These are phyloP conservation scores for Platysternon megacephalum DNA, from an alignment of 2,113 vertebrate species.

Conservation along the genomic window DNA sequence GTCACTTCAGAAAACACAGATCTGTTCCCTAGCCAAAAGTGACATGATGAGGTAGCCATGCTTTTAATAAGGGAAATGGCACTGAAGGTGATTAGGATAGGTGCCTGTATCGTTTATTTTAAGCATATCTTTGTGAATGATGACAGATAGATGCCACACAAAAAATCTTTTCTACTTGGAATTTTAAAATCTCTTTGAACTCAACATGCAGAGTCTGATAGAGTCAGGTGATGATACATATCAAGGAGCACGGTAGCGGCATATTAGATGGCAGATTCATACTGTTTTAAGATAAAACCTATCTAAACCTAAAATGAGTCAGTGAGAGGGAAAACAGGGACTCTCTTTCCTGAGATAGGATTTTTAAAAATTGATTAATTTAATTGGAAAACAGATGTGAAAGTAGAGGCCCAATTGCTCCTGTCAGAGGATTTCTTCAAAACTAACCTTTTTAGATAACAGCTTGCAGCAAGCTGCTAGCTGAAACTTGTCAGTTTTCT, in stretches of 20 bases:
- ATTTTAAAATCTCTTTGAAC: background rate
- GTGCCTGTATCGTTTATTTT: background rate
- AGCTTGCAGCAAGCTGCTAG: fast-evolving
- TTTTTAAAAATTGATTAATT: background rate
- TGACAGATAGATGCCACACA: background rate
- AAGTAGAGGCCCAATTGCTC: background rate
- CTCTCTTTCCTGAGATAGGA: background rate
- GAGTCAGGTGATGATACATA: fast-evolving
- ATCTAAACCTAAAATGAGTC: background rate
- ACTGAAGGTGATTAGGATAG: fast-evolving
- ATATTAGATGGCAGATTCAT: background rate
- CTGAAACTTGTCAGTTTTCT: background rate
- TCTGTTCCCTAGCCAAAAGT: conserved; percentile 11
- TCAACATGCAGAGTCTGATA: fast-evolving
- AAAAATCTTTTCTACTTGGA: background rate
- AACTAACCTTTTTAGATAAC: background rate
- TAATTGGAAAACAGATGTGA: background rate
- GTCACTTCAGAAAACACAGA: background rate
- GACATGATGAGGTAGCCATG: background rate
- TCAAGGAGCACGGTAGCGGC: background rate
- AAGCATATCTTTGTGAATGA: background rate
- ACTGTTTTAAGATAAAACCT: background rate
- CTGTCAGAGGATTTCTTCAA: background rate
- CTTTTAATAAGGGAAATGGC: background rate
- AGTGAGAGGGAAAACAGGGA: background rate